Base-by-base conservation (phyloP, 2,113 vertebrate species). In the Leptobrachium leishanense region DNA sequence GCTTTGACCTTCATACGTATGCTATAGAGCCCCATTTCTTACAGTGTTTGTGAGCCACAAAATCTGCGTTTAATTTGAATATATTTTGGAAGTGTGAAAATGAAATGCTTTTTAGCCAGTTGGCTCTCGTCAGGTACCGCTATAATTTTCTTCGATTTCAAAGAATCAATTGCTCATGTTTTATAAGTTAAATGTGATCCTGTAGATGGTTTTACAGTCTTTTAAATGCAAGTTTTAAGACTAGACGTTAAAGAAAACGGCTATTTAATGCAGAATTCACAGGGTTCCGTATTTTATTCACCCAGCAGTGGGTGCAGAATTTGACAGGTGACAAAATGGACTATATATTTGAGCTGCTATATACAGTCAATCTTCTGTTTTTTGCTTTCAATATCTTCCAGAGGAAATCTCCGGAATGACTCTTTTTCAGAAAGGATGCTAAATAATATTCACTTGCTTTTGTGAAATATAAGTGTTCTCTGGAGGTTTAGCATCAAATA, bases 371-470 rank as follows among this genome's bases (percentile, higher is more conserved):
- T 1, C 57, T 6, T 41, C 12, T 31, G 54, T 68, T 63, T n/a
- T 72, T 78, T 72, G 55, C 57, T 62, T 65, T 71, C 50, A 57
- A 66, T 72, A 72, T 79, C 13, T 65, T 12, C 12, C 7, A 43
- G 39, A 72, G 15, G 43, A 78, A 78, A 78, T 72, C 68, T 53
- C n/a, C n/a, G n/a, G n/a, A n/a, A 42, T 43, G 68, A 9, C 66
- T 79, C 43, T 66, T 54, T 79, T 57, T 54, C 69, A 55, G 66
- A 42, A 66, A 54, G 68, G 31, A 79, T 65, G 65, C 53, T 43
- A 72, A 66, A 79, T 65, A 62, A 79, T 43, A 79, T 2, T 68
- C 68, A 79, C 59, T 70, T 63, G 66, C 62, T 67, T n/a, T 72
- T 66, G 43, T 50, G 65, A 72, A 79, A 79, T 62, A 72, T 72